Evolutionary conservation across 2,113 vertebrate species (phyloP).

Genomic region (Etheostoma spectabile): DNA sequence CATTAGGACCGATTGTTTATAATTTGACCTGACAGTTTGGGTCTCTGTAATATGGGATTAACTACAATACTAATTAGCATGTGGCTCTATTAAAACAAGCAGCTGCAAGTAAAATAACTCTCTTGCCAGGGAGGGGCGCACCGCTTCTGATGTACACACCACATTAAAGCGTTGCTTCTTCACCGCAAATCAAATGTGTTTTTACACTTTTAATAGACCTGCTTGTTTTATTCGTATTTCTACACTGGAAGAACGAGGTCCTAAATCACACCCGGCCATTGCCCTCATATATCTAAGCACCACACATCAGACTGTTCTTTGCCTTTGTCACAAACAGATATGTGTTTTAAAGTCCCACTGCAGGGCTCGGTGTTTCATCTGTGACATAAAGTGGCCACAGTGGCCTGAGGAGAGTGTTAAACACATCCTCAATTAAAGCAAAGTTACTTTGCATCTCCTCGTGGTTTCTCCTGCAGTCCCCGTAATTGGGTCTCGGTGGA

Average conservation of each 20-base stretch:
- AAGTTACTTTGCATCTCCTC: conserved; percentile 74
- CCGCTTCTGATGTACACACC: conserved; percentile 31
- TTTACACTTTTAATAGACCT: conserved; percentile 52
- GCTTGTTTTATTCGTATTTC: conserved; percentile 46
- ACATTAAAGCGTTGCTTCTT: conserved; percentile 47
- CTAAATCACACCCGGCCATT: conserved; percentile 30
- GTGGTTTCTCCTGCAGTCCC: conserved; percentile 62
- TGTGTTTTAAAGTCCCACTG: conserved; percentile 72
- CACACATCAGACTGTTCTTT: conserved; percentile 61
- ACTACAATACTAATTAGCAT: conserved; percentile 86
- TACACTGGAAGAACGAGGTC: conserved; percentile 23
- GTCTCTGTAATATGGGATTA: conserved; percentile 86
- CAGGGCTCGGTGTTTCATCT: conserved; percentile 68
- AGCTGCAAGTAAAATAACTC: conserved; percentile 61
- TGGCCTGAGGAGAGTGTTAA: conserved; percentile 77
- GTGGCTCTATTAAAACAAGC: conserved; percentile 76
- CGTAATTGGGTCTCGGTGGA: conserved; percentile 84
- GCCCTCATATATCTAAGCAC: conserved; percentile 53
- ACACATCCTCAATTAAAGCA: conserved; percentile 80
- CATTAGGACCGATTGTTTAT: conserved; percentile 85
- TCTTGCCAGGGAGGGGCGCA: conserved; percentile 18
- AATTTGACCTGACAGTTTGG: conserved; percentile 88
- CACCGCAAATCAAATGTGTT: conserved; percentile 64
- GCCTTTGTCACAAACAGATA: conserved; percentile 72
- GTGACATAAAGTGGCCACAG: conserved; percentile 63